These are phyloP conservation scores for Drosophila niveifrons DNA, from an alignment of 2,888 invertebrate species.

Conservation along the genomic window DNA sequence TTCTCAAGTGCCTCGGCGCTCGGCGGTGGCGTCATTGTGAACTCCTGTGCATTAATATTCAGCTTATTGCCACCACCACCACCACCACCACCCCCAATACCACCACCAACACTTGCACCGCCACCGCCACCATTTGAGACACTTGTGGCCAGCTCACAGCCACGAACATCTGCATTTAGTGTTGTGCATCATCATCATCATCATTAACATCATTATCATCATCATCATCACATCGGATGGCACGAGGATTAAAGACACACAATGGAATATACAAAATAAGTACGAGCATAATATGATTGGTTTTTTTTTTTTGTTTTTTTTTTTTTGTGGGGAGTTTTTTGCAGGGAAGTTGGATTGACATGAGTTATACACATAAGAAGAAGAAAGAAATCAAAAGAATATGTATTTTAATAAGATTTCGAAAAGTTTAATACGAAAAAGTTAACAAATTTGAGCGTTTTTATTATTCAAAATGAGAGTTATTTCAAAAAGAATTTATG, in stretches of 20 bases:
- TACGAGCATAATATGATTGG: conserved; percentile 31
- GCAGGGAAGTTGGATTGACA: conserved; percentile 27
- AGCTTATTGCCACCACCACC: conserved; percentile 88
- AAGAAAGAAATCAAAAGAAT: conserved; percentile 61
- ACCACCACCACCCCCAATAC: conserved; percentile 42
- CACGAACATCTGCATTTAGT: conserved; percentile 73
- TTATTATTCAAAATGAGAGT: background rate
- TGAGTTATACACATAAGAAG: conserved; percentile 51
- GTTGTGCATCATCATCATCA: conserved; percentile 9
- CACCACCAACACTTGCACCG: conserved; percentile 27
- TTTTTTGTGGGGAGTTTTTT: background rate
- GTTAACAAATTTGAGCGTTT: conserved; percentile 5
- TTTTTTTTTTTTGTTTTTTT: background rate
- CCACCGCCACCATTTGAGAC: conserved; percentile 32
- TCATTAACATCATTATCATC: background rate
- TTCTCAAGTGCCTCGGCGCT: conserved; percentile 64
- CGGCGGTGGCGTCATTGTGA: conserved; percentile 88
- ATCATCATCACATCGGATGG: conserved; percentile 14
- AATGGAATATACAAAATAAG: conserved; percentile 26
- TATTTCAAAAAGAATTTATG: background rate
- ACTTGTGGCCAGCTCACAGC: conserved; percentile 52
- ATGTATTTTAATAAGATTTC: conserved; percentile 39
- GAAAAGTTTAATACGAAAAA: background rate
- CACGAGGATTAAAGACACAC: conserved; percentile 32
- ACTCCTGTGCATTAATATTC: conserved; percentile 96